A percentile compares a stretch with the other conserved stretches of the same genome.
These are phyloP conservation scores for Lasiommata megera DNA, from an alignment of 2,888 invertebrate species.

Conservation along the genomic window DNA sequence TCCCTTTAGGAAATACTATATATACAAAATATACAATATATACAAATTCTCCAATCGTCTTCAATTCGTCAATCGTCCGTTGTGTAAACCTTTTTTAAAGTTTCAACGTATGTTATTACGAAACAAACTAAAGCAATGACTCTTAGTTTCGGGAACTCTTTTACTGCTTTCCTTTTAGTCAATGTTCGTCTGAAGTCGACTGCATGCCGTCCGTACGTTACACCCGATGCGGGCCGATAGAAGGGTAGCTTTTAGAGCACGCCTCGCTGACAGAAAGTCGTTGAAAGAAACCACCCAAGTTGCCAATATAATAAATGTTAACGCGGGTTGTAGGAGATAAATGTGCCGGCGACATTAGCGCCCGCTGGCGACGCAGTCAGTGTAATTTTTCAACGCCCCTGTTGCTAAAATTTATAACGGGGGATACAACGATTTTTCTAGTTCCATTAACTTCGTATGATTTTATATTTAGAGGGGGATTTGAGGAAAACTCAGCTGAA, in stretches of 20 bases:
- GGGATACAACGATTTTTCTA: conserved; percentile 11
- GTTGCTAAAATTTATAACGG: conserved; percentile 8
- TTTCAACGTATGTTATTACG: no score
- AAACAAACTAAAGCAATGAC: no score
- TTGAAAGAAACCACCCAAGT: conserved; percentile 8
- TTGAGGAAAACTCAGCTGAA: background rate
- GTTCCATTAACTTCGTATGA: background rate
- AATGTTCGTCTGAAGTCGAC: no score
- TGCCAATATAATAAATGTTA: conserved; percentile 18
- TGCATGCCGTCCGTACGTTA: no score
- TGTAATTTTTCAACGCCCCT: conserved; percentile 11
- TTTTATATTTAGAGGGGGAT: background rate
- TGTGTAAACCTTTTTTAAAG: no score
- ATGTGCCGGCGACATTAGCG: conserved; percentile 14
- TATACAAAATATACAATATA: no score
- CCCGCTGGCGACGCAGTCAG: conserved; percentile 7
- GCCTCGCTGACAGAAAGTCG: background rate
- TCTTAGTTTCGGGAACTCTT: no score
- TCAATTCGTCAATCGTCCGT: no score
- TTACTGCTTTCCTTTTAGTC: no score
- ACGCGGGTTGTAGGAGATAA: conserved; percentile 10
- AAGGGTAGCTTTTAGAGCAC: background rate
- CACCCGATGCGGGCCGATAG: no score
- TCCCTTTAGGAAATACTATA: no score
- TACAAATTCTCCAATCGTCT: no score